Base-by-base conservation (phyloP, 2,113 vertebrate genomes). In the Alaudala cheleensis region DNA sequence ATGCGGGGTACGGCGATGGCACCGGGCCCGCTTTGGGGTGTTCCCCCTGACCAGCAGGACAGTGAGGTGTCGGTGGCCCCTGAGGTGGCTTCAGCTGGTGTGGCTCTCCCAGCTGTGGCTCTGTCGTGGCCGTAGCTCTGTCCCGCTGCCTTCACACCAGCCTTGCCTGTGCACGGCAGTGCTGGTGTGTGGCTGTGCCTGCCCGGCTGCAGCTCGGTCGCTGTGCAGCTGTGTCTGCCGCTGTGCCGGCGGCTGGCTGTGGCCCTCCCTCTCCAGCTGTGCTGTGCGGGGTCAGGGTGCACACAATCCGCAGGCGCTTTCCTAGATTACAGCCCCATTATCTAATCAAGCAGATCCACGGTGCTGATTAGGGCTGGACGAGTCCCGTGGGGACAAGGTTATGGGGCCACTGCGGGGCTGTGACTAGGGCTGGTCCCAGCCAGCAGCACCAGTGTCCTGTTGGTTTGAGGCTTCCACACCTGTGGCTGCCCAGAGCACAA, bases 311-410 rank as follows among this genome's bases (percentile, higher is more conserved):
- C 54, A 42, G 69, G 64, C 81, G 42, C 96, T 95, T 82, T 45
- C 77, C 66, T 92, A 95, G 97, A 96, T 97, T 96, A 97, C 90
- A 56, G 88, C 85, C 91, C 85, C 93, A 81, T 97, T 95, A 97
- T 93, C 96, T 93, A 60, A 96, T 96, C 53, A 95, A 95, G 86
- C 85, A 9, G 92, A 92, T 95, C 92, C 64, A 2, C 1, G 2
- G n/a, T 9, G 5, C 95, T 47, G 93, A 93, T 90, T 37, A 83
- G 95, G 77, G 69, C 39, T 42, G 60, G 54, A 44, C 14, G 57
- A 92, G 96, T 95, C 95, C 76, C 0, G 1, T 9, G 86, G 96
- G 97, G 95, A 95, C 97, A 97, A 97, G 97, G 97, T 95, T 96
- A 77, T 4, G 8, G 60, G 47, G 76, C 88, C 4, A 11, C 37